A percentile compares a stretch with the other conserved stretches of the same genome.
phyloP scores from a whole-genome alignment of 2,113 vertebrate genomes.

The Chrysemys picta region DNA sequence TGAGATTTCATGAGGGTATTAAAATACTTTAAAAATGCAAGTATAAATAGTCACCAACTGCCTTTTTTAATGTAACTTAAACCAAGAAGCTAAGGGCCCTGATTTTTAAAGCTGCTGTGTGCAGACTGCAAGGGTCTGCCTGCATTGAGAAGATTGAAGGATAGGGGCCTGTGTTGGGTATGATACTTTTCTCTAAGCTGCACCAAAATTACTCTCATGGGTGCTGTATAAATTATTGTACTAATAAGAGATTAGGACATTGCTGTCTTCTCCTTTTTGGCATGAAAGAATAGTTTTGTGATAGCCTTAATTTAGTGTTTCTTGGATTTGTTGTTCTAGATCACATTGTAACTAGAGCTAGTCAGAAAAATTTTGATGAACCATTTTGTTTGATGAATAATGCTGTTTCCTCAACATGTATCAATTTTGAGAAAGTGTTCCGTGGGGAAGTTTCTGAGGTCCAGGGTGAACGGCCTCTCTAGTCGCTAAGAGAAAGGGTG shows the following conservation, averaged over 20 bases:
- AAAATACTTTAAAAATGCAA: not conserved
- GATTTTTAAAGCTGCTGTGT: not conserved
- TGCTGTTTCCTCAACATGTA: not conserved
- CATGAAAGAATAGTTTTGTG: not conserved
- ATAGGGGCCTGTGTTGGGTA: not conserved
- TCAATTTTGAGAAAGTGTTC: not conserved
- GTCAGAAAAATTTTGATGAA: not conserved
- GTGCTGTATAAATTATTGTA: not conserved
- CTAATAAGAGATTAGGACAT: accelerated
- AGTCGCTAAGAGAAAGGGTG: not conserved
- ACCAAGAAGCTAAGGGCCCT: not conserved
- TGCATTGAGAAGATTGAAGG: not conserved
- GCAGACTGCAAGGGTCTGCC: not conserved
- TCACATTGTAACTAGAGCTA: not conserved
- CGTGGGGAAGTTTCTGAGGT: not conserved
- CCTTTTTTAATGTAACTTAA: not conserved
- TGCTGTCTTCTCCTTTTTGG: not conserved
- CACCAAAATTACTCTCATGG: not conserved
- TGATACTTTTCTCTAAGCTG: not conserved
- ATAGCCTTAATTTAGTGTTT: not conserved
- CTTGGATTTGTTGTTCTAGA: not conserved
- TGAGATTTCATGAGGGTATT: not conserved
- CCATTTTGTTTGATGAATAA: not conserved
- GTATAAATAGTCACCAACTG: not conserved
- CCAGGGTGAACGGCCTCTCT: not conserved